Base-by-base conservation (phyloP, 2,113 vertebrate species). In the Atherinomorus stipes region DNA sequence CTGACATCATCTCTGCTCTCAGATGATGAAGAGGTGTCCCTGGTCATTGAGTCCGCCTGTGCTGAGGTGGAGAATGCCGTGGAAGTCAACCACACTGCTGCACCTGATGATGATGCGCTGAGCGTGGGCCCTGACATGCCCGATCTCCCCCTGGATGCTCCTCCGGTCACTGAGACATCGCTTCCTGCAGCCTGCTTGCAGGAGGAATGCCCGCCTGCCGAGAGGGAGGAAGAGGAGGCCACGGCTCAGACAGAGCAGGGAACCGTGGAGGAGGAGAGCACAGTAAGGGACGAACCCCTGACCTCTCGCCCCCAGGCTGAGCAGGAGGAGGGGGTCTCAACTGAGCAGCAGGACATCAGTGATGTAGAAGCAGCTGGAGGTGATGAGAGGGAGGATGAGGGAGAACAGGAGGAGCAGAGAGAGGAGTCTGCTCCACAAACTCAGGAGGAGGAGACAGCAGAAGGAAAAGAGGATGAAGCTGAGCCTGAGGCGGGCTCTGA, bases 1-100 rank as follows among this genome's bases (percentile, higher is more conserved):
- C 9, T 34, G 9, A 34, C 31, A 1, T 28, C n/a, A 4, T 28
- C 53, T 62, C 7, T 38, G 80, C 21, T 82, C 7, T 26, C 65
- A 99, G 98, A 99, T 93, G 98, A 99, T 71, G 98, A 99, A 88
- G 98, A 99, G 69, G 85, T 96, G 15, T 97, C 97, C 16, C 83
- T 95, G 79, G 93, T 94, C 83, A 91, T 94, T 23, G 96, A 98
- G 77, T 82, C 93, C n/a, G 94, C 95, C 63, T 87, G 90, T 68
- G 85, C 88, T 21, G 91, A 91, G 45, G 91, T 7, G 13, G 76
- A 21, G 23, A 56, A 65, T 15, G 54, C 73, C 18, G 76, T 51
- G 12, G 72, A 93, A 50, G 90, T 85, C 74, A 72, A 75, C 79
- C 61, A 89, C 1, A 49, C 34, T 52, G 74, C 87, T 64, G 71